Base-by-base conservation (phyloP, 2,888 invertebrate species). In the Mythimna ferrago region DNA sequence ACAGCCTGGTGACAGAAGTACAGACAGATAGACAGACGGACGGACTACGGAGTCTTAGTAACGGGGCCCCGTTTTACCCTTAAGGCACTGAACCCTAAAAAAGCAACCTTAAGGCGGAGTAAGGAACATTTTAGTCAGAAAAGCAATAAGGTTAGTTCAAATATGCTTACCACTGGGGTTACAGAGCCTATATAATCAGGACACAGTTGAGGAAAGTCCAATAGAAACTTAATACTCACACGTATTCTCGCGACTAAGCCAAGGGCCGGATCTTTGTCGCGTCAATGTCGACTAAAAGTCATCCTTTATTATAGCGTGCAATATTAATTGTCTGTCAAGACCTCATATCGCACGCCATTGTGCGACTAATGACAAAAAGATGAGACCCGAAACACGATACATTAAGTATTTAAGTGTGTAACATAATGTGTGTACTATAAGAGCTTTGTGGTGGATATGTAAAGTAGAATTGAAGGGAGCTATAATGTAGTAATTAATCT, bases 321-420 rank as follows among this genome's bases (percentile, higher is more conserved):
- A 88, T 89, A 92, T 91, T 92, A 91, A 92, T 93, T 91, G 89
- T 90, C 86, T 89, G 89, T 88, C 86, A 84, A 90, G 90, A 87
- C 88, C 89, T 88, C 86, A 89, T 88, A 87, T 88, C 87, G 82
- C 76, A 69, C 81, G 77, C 85, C 75, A 87, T 90, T 89, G 88
- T 89, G 77, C 71, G 64, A 63, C 76, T 89, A 91, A 90, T 91
- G 90, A 88, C 89, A 85, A 89, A 88, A 88, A 89, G 86, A 91
- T 89, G 88, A 87, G 84, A 83, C 80, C 81, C 77, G 73, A 77
- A 85, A 82, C 67, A 76, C 84, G 81, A 86, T 82, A 84, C 78
- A 82, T 85, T 80, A 82, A 75, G 78, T 80, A 80, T 75, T 80
- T 82, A 70, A 77, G 84, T 73, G 80, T 66, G 61, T 57, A 38